These are phyloP conservation scores for Axea sp. DNA, from an alignment of 2,888 invertebrate genomes.

Conservation along the genomic window DNA sequence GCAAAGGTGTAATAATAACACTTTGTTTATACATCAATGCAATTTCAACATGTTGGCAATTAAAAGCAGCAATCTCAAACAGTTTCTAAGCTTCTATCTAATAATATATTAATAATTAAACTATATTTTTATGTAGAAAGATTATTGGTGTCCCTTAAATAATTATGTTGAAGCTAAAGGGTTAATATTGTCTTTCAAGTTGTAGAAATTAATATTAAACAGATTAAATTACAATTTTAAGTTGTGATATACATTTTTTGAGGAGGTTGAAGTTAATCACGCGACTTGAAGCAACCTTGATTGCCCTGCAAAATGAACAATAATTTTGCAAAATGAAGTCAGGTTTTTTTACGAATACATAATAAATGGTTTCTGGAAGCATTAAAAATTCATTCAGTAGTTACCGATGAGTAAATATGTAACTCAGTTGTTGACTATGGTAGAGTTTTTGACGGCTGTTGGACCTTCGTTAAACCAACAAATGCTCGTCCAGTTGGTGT, in stretches of 20 bases:
- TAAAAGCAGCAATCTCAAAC: no score
- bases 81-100: no score
- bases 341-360: conserved; percentile 4
- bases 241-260: not conserved
- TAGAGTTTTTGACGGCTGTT: conserved; percentile 38
- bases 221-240: not conserved
- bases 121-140: no score
- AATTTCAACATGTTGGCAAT: no score
- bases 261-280: not conserved
- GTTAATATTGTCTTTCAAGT: no score
- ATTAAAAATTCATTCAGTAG: conserved; percentile 11
- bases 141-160: no score
- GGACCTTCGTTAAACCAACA: conserved; percentile 6
- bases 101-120: no score
- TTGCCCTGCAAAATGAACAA: not conserved
- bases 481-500: conserved; percentile 26
- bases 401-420: conserved; percentile 27
- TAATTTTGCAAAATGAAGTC: not conserved
- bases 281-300: not conserved
- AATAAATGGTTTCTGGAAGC: conserved; percentile 8
- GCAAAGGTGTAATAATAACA: no score
- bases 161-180: no score
- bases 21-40: no score
- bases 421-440: conserved; percentile 35
- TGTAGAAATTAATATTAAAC: no score